Conservation (phyloP, 2,113 vertebrate species). For the Nothobranchius kuhntae region DNA sequence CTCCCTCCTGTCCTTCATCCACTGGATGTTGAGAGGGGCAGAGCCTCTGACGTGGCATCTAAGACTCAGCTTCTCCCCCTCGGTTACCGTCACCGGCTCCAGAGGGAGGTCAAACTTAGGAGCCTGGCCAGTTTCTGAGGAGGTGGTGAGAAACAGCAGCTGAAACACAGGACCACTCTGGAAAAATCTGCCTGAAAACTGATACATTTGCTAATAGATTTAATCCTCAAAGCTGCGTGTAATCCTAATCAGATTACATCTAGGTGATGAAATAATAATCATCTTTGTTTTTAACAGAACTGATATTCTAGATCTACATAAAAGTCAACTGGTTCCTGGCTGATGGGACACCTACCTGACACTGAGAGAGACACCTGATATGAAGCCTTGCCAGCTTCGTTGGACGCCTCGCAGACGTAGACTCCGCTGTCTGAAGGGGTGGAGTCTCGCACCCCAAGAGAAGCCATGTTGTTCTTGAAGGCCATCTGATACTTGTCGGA, state of each 20-base stretch:
- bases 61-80: constrained; percentile 87
- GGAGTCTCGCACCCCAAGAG: constrained; percentile 80
- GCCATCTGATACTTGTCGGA: constrained; percentile 83
- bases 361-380: constrained; percentile 86
- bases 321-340: no score
- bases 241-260: no score
- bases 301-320: no score
- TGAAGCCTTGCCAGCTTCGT: constrained; percentile 86
- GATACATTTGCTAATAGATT: no score
- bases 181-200: no score
- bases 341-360: constrained; percentile 79
- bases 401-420: constrained; percentile 88
- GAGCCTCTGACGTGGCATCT: constrained; percentile 86
- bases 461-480: constrained; percentile 85
- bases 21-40: constrained; percentile 87
- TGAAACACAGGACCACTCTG: background rate
- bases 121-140: constrained; percentile 83
- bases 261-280: no score
- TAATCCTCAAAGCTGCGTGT: no score
- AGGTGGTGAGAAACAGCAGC: background rate
- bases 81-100: constrained; percentile 77
- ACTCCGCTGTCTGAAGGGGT: constrained; percentile 80
- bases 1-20: constrained; percentile 88
- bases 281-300: no score
- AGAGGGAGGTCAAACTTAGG: constrained; percentile 88